Evolutionary conservation across 1,140 invertebrate species (phyloP).

Genomic region (Hermatobates lingyangjiaoensis): DNA sequence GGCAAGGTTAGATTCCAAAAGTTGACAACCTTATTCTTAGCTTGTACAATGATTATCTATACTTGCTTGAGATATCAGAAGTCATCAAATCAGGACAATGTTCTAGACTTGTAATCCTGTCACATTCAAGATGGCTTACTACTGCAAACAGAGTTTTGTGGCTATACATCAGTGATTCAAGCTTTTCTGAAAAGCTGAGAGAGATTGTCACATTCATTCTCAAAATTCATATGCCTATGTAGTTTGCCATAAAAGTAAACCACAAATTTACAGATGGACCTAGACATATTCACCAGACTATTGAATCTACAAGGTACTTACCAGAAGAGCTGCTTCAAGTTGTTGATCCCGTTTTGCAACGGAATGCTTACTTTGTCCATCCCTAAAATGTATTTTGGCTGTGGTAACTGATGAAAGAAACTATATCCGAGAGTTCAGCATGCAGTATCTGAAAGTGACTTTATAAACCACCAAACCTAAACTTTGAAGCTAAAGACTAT

Average conservation of each 20-base stretch:
- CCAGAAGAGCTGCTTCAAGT: constrained; percentile 11
- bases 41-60: constrained; percentile 18
- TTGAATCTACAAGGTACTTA: constrained; percentile 13
- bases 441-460: constrained; percentile 15
- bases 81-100: constrained; percentile 17
- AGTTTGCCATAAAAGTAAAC: constrained; percentile 21
- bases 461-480: constrained; percentile 11
- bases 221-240: constrained; percentile 21
- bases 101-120: constrained; percentile 17
- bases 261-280: constrained; percentile 18
- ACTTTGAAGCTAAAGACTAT: constrained; percentile 14
- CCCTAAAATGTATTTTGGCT: constrained; percentile 21
- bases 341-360: constrained; percentile 16
- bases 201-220: constrained; percentile 17
- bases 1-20: constrained; percentile 15
- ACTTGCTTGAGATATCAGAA: constrained; percentile 17
- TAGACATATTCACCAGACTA: constrained; percentile 14
- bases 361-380: constrained; percentile 19
- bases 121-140: constrained; percentile 20
- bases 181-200: constrained; percentile 16
- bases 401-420: constrained; percentile 19
- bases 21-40: constrained; percentile 15
- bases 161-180: constrained; percentile 18
- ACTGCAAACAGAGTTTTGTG: constrained; percentile 18
- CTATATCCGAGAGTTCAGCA: constrained; percentile 18